These are phyloP conservation scores for Platysteira castanea DNA, from an alignment of 2,113 vertebrate species.

Conservation along the genomic window DNA sequence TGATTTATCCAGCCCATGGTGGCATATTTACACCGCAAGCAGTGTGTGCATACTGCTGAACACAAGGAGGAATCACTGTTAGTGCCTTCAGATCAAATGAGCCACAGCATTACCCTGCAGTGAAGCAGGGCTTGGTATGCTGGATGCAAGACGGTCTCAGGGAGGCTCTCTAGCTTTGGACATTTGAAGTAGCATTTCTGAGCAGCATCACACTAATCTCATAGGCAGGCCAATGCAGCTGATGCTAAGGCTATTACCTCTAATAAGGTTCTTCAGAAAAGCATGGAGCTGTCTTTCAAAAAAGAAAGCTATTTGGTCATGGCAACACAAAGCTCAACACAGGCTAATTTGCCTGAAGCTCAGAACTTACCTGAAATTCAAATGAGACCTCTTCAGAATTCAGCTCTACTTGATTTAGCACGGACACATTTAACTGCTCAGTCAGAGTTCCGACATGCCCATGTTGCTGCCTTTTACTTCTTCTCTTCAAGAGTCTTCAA, in stretches of 20 bases:
- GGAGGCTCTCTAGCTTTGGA: background rate
- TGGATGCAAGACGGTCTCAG: background rate
- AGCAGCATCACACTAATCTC: background rate
- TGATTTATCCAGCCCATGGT: background rate
- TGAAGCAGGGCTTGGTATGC: background rate
- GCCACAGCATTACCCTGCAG: background rate
- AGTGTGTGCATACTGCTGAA: background rate
- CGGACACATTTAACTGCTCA: background rate
- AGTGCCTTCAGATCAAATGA: background rate
- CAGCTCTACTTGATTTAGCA: background rate
- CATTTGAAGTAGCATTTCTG: background rate
- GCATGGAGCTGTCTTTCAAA: background rate
- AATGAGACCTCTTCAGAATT: background rate
- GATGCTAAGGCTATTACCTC: background rate
- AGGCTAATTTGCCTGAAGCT: background rate
- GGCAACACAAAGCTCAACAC: background rate
- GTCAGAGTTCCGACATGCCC: background rate
- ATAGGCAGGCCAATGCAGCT: background rate
- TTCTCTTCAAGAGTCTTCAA: background rate
- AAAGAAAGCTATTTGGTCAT: background rate
- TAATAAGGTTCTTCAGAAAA: background rate
- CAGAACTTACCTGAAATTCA: background rate
- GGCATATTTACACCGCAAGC: background rate
- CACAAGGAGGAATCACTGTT: background rate
- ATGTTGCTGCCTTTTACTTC: background rate